Evolutionary conservation across 2,797 vertebrate genomes (phyloP), one percentile per base, ranked within the genome.

Genomic region (Chromobotia macracanthus): DNA sequence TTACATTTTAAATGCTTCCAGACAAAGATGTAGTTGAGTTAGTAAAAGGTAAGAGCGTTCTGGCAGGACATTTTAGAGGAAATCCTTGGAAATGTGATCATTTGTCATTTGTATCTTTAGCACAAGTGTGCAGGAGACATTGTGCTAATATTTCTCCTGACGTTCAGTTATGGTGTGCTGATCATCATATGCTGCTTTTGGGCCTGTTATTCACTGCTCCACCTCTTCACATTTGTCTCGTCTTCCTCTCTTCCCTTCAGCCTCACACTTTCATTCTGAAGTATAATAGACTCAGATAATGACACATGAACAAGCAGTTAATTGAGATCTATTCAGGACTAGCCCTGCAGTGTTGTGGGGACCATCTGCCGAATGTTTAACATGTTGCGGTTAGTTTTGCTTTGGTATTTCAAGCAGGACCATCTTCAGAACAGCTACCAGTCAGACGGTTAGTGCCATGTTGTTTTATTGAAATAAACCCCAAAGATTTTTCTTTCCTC

Each of bases 301-400:
- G 64, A 75, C 67, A 68, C 81, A 85, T 78, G 83, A 77, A 76
- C 67, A 81, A 79, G 86, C 86, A 84, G 78, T 80, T 89, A 87
- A 87, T 89, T 89, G 84, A 87, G 84, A 84, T 86, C 83, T 75
- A 84, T 74, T 75, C 76, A 72, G 70, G 79, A 87, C 83, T 79
- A 78, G 79, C 73, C 81, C n/a, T n/a, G 35, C 6, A 41, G 66
- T 63, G 78, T 84, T 74, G 56, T 15, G 8, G 81, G 86, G 81
- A 85, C 78, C 78, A 71, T 81, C 78, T 79, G 71, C 82, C 25
- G n/a, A 28, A 28, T 28, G 28, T 28, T 28, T 4, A 28, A 2
- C 4, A 4, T 28, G 72, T 78, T 75, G 28, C 76, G 83, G 58
- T 79, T 86, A 72, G 78, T 84, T 84, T 82, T 44, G 23, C 73